phyloP scores from a whole-genome alignment of 2,888 invertebrate genomes.

The Physocephala rufipes region DNA sequence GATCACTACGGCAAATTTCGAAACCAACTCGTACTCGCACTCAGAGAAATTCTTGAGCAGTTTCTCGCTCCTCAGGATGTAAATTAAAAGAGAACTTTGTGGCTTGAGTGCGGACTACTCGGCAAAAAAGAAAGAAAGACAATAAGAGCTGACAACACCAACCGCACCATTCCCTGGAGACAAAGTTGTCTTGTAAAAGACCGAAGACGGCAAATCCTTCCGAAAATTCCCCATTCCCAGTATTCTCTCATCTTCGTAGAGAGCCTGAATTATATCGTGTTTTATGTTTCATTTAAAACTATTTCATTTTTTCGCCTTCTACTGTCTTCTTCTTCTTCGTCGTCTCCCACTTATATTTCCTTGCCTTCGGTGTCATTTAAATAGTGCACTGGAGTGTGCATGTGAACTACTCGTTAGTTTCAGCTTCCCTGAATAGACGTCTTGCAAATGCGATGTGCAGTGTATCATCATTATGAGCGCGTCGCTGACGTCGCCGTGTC shows the following conservation, averaged over 20 bases:
- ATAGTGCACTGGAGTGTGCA: constrained; percentile 6
- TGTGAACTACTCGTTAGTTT: constrained; percentile 28
- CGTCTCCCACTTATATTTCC: too few species aligned
- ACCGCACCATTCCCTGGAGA: background rate
- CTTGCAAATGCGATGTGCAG: constrained; percentile 8
- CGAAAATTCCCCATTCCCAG: background rate
- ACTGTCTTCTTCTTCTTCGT: too few species aligned
- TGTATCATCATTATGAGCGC: background rate
- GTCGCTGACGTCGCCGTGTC: background rate
- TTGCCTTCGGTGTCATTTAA: constrained; percentile 7
- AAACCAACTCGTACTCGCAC: constrained; percentile 3
- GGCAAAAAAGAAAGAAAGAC: background rate
- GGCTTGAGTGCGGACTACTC: background rate
- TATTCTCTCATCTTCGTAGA: background rate
- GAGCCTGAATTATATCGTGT: background rate
- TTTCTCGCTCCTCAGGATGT: background rate
- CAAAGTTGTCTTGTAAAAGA: background rate
- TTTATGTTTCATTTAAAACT: background rate
- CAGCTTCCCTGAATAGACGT: constrained; percentile 6
- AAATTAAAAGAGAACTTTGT: background rate
- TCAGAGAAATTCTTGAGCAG: constrained; percentile 9
- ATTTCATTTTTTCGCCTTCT: background rate
- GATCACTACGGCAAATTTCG: background rate
- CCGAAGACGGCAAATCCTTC: too few species aligned
- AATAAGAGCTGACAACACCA: background rate